Evolutionary conservation across 2,113 vertebrate species (phyloP).

Genomic region (Cercopithecus mona): DNA sequence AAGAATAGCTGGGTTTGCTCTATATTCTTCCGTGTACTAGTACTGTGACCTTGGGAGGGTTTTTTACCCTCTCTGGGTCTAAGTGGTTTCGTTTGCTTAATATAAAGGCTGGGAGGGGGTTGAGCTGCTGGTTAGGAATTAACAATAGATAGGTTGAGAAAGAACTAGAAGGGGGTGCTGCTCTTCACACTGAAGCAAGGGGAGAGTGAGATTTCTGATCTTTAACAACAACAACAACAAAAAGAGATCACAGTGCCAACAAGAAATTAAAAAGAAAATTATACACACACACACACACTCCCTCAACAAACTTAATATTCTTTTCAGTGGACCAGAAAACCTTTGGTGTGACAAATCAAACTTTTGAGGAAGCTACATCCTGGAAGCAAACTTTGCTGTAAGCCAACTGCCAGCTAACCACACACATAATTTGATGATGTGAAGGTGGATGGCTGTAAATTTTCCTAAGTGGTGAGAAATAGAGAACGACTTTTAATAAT

Average conservation of each 20-base stretch:
- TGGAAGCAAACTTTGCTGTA: not conserved
- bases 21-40: not conserved
- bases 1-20: not conserved
- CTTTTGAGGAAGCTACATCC: not conserved
- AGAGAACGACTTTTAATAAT: not conserved
- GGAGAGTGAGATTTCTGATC: not conserved
- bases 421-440: not conserved
- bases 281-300: too few species aligned
- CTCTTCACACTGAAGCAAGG: not conserved
- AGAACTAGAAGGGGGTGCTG: not conserved
- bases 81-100: not conserved
- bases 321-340: not conserved
- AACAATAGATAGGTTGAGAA: not conserved
- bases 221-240: not conserved
- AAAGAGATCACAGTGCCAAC: not conserved
- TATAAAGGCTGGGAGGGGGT: not conserved
- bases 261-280: not conserved
- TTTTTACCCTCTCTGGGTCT: not conserved
- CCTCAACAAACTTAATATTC: not conserved
- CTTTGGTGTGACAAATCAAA: conserved; percentile 11
- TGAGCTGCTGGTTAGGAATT: not conserved
- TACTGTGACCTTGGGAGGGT: not conserved
- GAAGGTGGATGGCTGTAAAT: not conserved
- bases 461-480: not conserved
- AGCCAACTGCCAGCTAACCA: not conserved